Evolutionary conservation across 2,797 vertebrate species (phyloP).

Genomic region (Alca torda): DNA sequence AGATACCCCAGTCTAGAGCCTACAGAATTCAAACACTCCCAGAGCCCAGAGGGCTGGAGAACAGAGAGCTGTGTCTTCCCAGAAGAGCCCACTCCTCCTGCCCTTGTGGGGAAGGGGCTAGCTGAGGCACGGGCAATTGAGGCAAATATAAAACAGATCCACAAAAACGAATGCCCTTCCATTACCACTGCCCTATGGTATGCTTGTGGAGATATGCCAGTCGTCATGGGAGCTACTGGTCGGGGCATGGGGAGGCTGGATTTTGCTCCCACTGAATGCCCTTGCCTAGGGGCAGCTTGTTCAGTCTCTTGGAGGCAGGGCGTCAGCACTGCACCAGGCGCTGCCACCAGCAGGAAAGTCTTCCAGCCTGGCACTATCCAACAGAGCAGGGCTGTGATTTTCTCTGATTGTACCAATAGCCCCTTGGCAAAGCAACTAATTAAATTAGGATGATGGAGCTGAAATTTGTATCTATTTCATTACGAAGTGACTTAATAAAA

Average conservation of each 20-base stretch:
- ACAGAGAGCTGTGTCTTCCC: fast-evolving
- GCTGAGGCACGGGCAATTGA: not conserved
- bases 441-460: conserved; percentile 36
- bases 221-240: not conserved
- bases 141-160: not conserved
- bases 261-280: not conserved
- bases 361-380: not conserved
- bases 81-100: not conserved
- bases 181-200: not conserved
- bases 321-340: not conserved
- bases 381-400: not conserved
- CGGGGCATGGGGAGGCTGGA: fast-evolving
- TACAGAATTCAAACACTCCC: not conserved
- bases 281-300: not conserved
- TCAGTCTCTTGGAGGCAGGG: not conserved
- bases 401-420: not conserved
- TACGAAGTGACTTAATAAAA: conserved; percentile 18
- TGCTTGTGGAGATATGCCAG: not conserved
- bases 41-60: not conserved
- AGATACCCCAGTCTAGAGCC: not conserved
- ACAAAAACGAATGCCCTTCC: not conserved
- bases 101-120: not conserved
- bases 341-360: not conserved
- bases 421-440: conserved; percentile 25
- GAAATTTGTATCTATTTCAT: conserved; percentile 33